Conservation (phyloP, 2,797 vertebrate species). For the Meda fulgida region DNA sequence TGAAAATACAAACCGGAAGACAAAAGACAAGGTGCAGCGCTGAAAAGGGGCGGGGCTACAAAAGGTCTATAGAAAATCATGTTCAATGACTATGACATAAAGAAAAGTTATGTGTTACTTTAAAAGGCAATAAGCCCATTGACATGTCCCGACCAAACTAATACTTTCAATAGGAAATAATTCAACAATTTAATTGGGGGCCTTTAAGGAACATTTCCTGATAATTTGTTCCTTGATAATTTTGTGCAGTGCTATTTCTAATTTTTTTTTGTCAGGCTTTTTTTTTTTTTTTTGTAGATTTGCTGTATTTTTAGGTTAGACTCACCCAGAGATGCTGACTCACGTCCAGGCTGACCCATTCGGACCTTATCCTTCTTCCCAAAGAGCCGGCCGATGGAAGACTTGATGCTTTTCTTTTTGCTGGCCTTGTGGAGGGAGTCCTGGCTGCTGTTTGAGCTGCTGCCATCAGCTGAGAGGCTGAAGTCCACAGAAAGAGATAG, state of each 20-base stretch:
- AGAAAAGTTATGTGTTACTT: not conserved
- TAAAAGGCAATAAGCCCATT: not conserved
- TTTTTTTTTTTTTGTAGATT: not conserved
- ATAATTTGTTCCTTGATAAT: too few species aligned
- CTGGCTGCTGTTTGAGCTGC: conserved; percentile 83
- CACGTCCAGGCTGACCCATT: conserved; percentile 84
- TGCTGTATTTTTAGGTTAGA: not conserved
- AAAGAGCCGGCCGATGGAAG: conserved; percentile 89
- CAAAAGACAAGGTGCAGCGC: too few species aligned
- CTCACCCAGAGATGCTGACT: conserved; percentile 85
- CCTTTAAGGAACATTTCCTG: not conserved
- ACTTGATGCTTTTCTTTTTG: conserved; percentile 94
- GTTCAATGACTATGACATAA: not conserved
- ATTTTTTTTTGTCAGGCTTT: not conserved
- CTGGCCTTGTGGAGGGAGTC: conserved; percentile 90
- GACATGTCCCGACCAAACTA: not conserved
- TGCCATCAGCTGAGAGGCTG: conserved; percentile 79
- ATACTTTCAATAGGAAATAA: not conserved
- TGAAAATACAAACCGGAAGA: too few species aligned
- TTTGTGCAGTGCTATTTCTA: too few species aligned
- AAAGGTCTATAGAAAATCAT: not conserved
- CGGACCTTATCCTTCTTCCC: conserved; percentile 91
- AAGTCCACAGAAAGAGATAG: conserved; percentile 5
- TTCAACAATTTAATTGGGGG: not conserved
- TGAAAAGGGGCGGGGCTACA: too few species aligned